A percentile compares a stretch with the other conserved stretches of the same genome.
Conservation (phyloP, 1,140 invertebrate genomes). For the Caenorhabditis brenneri region DNA sequence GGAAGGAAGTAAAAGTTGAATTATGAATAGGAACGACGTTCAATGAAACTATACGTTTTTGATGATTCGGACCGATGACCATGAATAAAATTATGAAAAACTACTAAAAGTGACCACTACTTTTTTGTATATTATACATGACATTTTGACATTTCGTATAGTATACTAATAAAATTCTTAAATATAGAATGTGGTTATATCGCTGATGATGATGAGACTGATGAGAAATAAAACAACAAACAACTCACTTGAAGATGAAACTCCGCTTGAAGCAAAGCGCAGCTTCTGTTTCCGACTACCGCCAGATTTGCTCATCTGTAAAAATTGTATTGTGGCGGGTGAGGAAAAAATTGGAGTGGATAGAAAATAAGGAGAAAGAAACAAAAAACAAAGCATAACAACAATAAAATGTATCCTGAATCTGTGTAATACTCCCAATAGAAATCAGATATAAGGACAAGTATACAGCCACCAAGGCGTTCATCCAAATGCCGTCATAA, state of each 20-base stretch:
- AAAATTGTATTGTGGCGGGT: background rate
- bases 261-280: slow-evolving; percentile 11
- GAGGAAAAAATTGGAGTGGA: background rate
- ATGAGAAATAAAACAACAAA: background rate
- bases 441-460: background rate
- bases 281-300: slow-evolving; percentile 26
- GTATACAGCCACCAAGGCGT: background rate
- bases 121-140: background rate
- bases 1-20: background rate
- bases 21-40: slow-evolving; percentile 2
- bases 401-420: background rate
- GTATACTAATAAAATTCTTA: slow-evolving; percentile 19
- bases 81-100: background rate
- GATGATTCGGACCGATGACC: background rate
- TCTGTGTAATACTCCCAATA: background rate
- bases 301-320: slow-evolving; percentile 36
- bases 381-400: background rate
- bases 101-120: slow-evolving; percentile 13
- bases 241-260: slow-evolving; percentile 30
- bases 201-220: background rate
- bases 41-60: slow-evolving; percentile 32
- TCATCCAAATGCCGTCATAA: background rate
- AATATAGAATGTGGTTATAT: background rate
- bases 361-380: too few relatives aligned
- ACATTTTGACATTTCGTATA: background rate